Percentiles rank a stretch among this genome's conserved stretches.
phyloP scores from a whole-genome alignment of 2,888 invertebrate species.

The Orchesellides sinensis region DNA sequence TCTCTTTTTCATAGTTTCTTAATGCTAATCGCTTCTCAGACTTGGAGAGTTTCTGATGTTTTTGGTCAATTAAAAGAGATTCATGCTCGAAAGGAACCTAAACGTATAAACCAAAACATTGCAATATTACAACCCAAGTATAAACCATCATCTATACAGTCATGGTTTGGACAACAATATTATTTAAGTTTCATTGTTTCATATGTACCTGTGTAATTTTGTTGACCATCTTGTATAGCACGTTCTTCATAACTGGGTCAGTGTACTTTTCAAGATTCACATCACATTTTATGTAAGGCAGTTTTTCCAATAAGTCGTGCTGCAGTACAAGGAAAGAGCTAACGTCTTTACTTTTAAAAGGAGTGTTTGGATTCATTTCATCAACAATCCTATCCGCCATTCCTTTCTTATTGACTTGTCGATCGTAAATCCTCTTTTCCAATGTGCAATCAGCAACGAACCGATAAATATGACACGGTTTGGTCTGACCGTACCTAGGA shows the following conservation, averaged over 20 bases:
- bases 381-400: conserved; percentile 99
- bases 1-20: conserved; percentile 95
- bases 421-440: conserved; percentile 98
- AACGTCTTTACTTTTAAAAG: conserved; percentile 91
- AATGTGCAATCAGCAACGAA: conserved; percentile 98
- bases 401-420: conserved; percentile 98
- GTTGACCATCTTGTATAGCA: conserved; percentile 78
- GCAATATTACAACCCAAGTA: not conserved
- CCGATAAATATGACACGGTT: conserved; percentile 96
- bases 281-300: conserved; percentile 62
- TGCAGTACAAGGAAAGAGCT: conserved; percentile 94
- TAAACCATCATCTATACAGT: not conserved
- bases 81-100: conserved; percentile 96
- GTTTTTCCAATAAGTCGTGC: conserved; percentile 87
- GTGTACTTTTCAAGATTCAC: conserved; percentile 83
- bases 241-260: conserved; percentile 89
- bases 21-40: conserved; percentile 96
- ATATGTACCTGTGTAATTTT: conserved; percentile 79
- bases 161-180: not conserved
- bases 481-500: conserved; percentile 93
- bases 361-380: conserved; percentile 97
- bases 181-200: no score
- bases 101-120: conserved; percentile 40
- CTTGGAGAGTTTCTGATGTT: conserved; percentile 95
- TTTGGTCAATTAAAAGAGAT: conserved; percentile 93